These are phyloP conservation scores for Polyploca ridens DNA, from an alignment of 2,888 invertebrate species.

Conservation along the genomic window DNA sequence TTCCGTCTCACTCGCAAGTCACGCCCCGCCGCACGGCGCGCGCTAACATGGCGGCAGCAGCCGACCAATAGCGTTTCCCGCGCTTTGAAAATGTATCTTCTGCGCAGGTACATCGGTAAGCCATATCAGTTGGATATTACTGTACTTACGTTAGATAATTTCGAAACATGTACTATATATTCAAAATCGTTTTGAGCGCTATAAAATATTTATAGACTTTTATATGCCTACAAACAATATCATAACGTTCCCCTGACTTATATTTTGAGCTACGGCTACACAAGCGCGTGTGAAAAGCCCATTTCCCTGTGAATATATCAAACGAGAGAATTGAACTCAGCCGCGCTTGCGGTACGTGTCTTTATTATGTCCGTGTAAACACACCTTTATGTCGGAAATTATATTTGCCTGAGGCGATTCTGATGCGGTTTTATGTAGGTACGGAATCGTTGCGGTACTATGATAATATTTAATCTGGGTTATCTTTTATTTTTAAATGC, in stretches of 20 bases:
- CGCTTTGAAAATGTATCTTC: no score
- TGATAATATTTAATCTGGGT: no score
- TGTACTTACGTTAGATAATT: no score
- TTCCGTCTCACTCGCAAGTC: no score
- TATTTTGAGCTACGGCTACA: neutral
- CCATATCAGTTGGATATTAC: no score
- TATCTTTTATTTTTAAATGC: no score
- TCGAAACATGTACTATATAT: no score
- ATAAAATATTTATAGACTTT: conserved; percentile 1
- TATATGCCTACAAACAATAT: conserved; percentile 4
- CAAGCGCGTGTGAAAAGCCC: neutral
- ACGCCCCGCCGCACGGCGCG: no score
- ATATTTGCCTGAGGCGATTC: neutral
- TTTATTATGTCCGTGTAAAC: conserved; percentile 9
- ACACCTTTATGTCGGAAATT: conserved; percentile 1
- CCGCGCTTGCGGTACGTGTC: neutral
- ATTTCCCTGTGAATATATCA: conserved; percentile 4
- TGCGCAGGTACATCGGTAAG: no score
- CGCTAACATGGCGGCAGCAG: no score
- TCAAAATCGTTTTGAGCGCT: neutral
- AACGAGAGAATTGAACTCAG: conserved; percentile 10
- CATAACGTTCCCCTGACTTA: neutral
- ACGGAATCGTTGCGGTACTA: no score
- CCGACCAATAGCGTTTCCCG: no score
- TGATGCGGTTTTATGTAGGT: neutral